Evolutionary conservation across 2,888 invertebrate species (phyloP).

Genomic region (Drosophila meridionalis): DNA sequence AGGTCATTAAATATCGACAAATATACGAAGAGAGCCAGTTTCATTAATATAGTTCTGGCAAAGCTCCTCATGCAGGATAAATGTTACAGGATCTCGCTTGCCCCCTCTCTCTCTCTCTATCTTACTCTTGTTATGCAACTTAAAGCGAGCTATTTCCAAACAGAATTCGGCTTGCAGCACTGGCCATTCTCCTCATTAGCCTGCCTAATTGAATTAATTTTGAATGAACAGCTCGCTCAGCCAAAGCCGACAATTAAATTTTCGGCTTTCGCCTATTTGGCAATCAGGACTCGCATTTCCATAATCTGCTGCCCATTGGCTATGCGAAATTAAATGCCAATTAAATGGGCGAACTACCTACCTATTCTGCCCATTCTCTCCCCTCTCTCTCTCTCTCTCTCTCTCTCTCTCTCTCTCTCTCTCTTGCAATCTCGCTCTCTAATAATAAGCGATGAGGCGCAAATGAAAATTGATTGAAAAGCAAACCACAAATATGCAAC

Average conservation of each 20-base stretch:
- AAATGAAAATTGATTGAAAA: constrained; percentile 13
- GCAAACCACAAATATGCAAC: constrained; percentile 7
- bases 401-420: background rate
- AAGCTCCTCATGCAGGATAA: background rate
- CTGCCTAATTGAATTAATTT: constrained; percentile 65
- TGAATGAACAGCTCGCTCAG: constrained; percentile 43
- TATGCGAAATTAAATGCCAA: constrained; percentile 65
- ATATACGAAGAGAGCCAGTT: constrained; percentile 8
- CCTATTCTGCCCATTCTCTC: background rate
- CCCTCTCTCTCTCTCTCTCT: background rate
- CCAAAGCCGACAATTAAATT: constrained; percentile 59
- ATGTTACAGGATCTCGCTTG: background rate
- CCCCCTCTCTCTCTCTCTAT: no score
- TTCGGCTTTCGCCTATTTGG: constrained; percentile 42
- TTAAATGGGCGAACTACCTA: constrained; percentile 44
- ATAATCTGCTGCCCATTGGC: constrained; percentile 50
- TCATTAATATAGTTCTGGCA: constrained; percentile 38
- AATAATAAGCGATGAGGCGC: background rate
- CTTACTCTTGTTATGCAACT: background rate
- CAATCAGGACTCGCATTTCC: constrained; percentile 53
- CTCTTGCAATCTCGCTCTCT: background rate
- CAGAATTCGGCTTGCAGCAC: background rate
- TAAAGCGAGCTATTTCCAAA: background rate
- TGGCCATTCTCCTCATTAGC: constrained; percentile 1
- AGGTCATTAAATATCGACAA: constrained; percentile 47